Evolutionary conservation across 2,888 invertebrate genomes (phyloP).

Genomic region (Lochmaea capreae): DNA sequence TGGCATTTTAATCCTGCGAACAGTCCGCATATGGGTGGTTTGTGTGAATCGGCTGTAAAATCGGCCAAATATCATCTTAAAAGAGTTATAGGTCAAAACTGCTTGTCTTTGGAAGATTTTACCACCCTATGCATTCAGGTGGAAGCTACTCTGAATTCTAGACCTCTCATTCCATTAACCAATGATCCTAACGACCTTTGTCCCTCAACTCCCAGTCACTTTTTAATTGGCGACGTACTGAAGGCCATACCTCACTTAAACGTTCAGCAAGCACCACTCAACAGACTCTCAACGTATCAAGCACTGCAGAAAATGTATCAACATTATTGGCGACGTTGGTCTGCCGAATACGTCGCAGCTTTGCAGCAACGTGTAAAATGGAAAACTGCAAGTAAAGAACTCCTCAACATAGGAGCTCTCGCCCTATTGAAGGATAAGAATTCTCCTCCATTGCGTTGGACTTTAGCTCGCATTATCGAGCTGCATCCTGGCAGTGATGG

Average conservation of each 20-base stretch:
- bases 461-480: constrained; percentile 7
- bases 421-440: constrained; percentile 3
- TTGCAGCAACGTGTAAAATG: neutral
- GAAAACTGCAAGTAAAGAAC: neutral
- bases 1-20: no score
- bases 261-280: neutral
- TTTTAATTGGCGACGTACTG: no score
- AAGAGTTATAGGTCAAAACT: no score
- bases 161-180: no score
- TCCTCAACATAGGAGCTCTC: no score
- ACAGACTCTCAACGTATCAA: neutral
- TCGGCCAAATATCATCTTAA: no score
- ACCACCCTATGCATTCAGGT: neutral
- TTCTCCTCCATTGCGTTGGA: constrained; percentile 9
- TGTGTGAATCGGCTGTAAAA: no score
- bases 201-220: no score
- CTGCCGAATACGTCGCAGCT: neutral
- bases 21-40: no score
- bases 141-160: no score
- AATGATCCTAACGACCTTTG: no score
- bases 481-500: constrained; percentile 17
- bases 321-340: constrained; percentile 2
- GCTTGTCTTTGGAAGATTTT: constrained; percentile 52
- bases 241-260: neutral
- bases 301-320: neutral